phyloP scores from a whole-genome alignment of 2,113 vertebrate species.

The Microtus oregoni region DNA sequence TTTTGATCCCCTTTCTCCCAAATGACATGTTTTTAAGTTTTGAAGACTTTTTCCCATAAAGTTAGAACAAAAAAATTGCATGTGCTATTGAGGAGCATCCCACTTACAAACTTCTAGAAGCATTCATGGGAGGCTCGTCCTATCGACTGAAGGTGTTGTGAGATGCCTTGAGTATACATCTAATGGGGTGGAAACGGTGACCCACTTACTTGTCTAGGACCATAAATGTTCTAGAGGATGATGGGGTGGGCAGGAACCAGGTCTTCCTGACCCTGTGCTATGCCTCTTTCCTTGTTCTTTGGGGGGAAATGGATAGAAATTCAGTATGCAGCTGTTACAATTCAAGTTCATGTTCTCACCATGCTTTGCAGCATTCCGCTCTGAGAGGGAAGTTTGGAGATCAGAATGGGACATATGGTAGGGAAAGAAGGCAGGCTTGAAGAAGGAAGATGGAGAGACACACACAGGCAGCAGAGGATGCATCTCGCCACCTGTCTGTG shows the following conservation, averaged over 20 bases:
- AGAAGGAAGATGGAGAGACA: neutral
- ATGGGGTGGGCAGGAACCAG: neutral
- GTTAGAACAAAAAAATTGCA: neutral
- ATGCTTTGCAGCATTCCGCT: too few species aligned
- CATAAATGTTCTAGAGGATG: neutral
- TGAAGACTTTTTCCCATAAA: neutral
- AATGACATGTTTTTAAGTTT: neutral
- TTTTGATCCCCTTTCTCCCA: neutral
- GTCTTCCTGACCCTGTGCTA: neutral
- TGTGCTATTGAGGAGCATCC: neutral
- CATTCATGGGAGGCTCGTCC: neutral
- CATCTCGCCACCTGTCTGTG: neutral
- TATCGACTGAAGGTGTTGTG: neutral
- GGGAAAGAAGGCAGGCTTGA: neutral
- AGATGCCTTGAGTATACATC: neutral
- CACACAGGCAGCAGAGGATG: neutral
- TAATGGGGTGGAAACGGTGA: neutral
- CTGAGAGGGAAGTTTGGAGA: neutral
- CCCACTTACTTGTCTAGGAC: neutral
- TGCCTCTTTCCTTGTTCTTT: neutral
- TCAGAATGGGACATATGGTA: neutral
- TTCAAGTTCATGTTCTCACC: neutral
- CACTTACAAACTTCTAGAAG: conserved; percentile 8
- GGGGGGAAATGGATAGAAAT: neutral
- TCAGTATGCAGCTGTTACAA: neutral